Percentiles rank a stretch among this genome's conserved stretches.
Conservation (phyloP, 2,888 invertebrate species). For the Eurytoma adleriae region DNA sequence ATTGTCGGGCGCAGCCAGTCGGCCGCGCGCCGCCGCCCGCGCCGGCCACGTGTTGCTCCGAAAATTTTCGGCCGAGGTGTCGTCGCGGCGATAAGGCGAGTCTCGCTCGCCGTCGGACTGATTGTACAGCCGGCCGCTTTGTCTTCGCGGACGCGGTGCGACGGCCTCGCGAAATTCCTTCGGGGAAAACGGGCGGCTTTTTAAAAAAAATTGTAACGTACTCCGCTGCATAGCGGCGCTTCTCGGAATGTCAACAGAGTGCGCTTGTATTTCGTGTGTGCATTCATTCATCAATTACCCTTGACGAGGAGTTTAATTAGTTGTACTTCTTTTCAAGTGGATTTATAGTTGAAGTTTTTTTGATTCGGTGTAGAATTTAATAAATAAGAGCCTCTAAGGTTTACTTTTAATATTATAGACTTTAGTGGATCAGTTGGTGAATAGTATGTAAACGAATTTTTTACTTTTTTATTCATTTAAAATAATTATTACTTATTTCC, state of each 20-base stretch:
- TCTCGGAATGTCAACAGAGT: slow-evolving; percentile 35
- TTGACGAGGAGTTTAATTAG: background rate
- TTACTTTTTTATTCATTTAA: too few relatives aligned
- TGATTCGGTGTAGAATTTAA: background rate
- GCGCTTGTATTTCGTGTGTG: slow-evolving; percentile 30
- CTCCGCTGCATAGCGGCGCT: slow-evolving; percentile 7
- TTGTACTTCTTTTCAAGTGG: background rate
- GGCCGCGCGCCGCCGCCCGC: slow-evolving; percentile 9
- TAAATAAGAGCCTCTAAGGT: too few relatives aligned
- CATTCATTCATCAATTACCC: slow-evolving; percentile 35
- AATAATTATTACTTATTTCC: too few relatives aligned
- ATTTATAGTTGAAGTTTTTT: background rate
- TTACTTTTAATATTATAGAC: too few relatives aligned
- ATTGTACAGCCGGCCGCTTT: too few relatives aligned
- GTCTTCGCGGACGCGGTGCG: too few relatives aligned
- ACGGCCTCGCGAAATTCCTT: background rate
- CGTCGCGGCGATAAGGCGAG: background rate
- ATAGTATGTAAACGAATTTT: too few relatives aligned
- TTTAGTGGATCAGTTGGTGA: too few relatives aligned
- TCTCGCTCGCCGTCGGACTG: background rate
- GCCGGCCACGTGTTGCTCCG: background rate
- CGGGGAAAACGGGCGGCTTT: background rate
- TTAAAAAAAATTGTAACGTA: background rate
- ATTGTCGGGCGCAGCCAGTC: slow-evolving; percentile 64
- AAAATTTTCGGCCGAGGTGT: background rate